phyloP scores from a whole-genome alignment of 1,140 invertebrate species.

The Neocloeon triangulifer region DNA sequence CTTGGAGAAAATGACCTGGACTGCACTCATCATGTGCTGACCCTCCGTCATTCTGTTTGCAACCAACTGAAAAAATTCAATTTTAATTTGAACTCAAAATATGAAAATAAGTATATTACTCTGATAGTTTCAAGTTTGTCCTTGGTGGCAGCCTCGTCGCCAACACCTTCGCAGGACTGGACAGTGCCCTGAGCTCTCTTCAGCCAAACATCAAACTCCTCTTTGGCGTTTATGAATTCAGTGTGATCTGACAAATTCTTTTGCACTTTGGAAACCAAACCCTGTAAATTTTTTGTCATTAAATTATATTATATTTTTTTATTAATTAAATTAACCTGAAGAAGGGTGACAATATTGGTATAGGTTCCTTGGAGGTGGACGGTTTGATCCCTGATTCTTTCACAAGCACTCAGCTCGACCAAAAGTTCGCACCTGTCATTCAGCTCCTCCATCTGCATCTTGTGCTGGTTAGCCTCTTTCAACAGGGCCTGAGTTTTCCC shows the following conservation, averaged over 20 bases:
- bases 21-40: constrained; percentile 52
- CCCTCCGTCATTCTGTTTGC: constrained; percentile 24
- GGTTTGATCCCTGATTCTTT: constrained; percentile 61
- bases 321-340: constrained; percentile 24
- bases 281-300: background rate
- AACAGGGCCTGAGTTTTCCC: constrained; percentile 28
- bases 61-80: constrained; percentile 10
- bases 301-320: constrained; percentile 2
- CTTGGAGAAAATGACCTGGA: constrained; percentile 66
- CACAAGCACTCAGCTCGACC: constrained; percentile 62
- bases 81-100: no score
- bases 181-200: constrained; percentile 50
- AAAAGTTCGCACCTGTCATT: constrained; percentile 70
- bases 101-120: no score
- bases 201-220: constrained; percentile 61
- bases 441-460: constrained; percentile 54
- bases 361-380: constrained; percentile 62
- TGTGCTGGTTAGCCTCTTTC: constrained; percentile 50
- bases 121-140: constrained; percentile 59
- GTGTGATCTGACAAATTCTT: constrained; percentile 75
- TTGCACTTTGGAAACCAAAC: constrained; percentile 57
- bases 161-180: constrained; percentile 57
- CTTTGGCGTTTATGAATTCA: constrained; percentile 65
- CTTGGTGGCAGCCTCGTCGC: constrained; percentile 49
- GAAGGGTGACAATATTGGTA: constrained; percentile 46